Evolutionary conservation across 2,797 vertebrate species (phyloP), one percentile per base, ranked within the genome.

Genomic region (Rhodeus uyekii): DNA sequence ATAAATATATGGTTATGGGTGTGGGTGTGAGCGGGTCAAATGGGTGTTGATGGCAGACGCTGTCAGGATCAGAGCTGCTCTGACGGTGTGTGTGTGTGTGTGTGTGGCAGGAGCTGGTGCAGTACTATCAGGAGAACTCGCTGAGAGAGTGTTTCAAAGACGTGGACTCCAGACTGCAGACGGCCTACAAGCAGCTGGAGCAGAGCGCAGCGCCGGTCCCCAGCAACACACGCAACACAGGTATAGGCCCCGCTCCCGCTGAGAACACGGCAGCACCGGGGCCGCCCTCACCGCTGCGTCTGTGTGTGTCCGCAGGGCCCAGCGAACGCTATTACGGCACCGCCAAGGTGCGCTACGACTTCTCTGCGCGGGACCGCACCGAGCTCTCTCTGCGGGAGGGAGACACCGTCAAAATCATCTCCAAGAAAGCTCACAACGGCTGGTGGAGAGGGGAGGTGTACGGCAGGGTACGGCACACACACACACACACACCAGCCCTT

Each of bases 401-500:
- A 0, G 97, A 99, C 90, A 92, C 96, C 48, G 95, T 99, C 89
- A 97, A 95, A 65, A 97, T 99, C 87, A 93, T 98, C 76, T 97
- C 93, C 86, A 98, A 97, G 92, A 99, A 96, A 83, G 94, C 95
- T 1, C 95, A 95, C 69, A 95, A 90, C 0, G 97, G 97, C 74
- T 99, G 97, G 97, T 98, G 97, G 97, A 96, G 94, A 86, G 97
- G 97, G 61, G 97, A 99, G 86, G 95, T 99, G 83, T 99, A 99
- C 0, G 97, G 97, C 55, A 91, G 95, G 95, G 97, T 99, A 87
- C 93, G 90, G 24, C 16, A 58, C 8, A 36, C 39, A 74, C 69
- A 42, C 5, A 60, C 61, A n/a, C 38, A 24, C 34, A 8, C 36
- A 76, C n/a, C n/a, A n/a, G n/a, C n/a, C n/a, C n/a, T n/a, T n/a